Base-by-base conservation (phyloP, 2,113 vertebrate genomes). In the Perognathus longimembris region DNA sequence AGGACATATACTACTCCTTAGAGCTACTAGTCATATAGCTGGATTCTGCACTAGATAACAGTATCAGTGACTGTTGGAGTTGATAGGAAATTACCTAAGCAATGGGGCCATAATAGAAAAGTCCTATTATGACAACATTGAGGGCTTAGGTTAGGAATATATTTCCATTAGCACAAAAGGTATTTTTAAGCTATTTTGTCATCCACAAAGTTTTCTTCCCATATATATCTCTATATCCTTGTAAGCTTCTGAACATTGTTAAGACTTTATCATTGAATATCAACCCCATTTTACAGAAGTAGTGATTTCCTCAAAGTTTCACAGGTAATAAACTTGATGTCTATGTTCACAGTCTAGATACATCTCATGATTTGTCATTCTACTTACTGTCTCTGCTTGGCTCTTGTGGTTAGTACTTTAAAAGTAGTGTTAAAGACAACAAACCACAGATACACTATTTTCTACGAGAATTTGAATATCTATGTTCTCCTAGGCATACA, bases 11-110 rank as follows among this genome's bases (percentile, higher is more conserved):
- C 20, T 17, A 20, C 20, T 42, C 34, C 76, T 77, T 21, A 61
- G 59, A 90, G 15, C 17, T 63, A 50, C 79, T 73, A n/a, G 77
- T 74, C 61, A 1, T 38, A 54, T 28, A 71, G 74, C 61, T 0
- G 57, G 9, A 14, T 71, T 90, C 83, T 73, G 64, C 40, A 32
- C 80, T 70, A 67, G 4, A 42, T 75, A 71, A 64, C 14, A 6
- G 3, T 50, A 67, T 28, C 32, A 20, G 34, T 40, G 80, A 78
- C 24, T 30, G 91, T 3, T 50, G 32, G 70, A 81, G 38, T 74
- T 75, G 76, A 85, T 21, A 80, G 88, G 36, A 67, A 61, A 91
- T 92, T 90, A 73, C 61, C 66, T 85, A 90, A 66, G 74, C 66
- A 85, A 67, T 69, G 83, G 21, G n/a, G 26, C 89, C 69, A 30